Conservation (phyloP, 2,113 vertebrate species). For the Toxotes chatareus region DNA sequence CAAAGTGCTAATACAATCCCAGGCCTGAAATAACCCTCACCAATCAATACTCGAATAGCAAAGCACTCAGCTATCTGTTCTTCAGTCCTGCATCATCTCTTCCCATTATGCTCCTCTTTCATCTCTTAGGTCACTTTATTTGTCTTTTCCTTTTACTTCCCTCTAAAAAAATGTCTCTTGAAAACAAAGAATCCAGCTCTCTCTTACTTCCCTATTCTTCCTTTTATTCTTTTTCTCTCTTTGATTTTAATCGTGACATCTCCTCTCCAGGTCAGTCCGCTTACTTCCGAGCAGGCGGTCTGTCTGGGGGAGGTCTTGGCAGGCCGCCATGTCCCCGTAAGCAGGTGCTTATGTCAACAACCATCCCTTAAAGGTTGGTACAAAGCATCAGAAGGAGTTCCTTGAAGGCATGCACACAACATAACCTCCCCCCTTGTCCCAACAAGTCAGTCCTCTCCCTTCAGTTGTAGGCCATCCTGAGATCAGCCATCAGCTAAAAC, state of each 20-base stretch:
- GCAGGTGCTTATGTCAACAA: conserved; percentile 60
- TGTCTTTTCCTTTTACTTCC: conserved; percentile 5
- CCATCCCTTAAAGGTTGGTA: conserved; percentile 37
- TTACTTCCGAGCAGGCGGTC: neutral
- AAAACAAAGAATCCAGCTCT: neutral
- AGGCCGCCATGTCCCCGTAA: conserved; percentile 23
- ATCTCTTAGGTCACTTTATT: conserved; percentile 1
- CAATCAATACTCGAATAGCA: conserved; percentile 71
- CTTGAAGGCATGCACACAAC: conserved; percentile 26
- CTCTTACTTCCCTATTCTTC: conserved; percentile 1
- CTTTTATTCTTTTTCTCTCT: conserved; percentile 8
- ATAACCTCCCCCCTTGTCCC: conserved; percentile 35
- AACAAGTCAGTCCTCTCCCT: conserved; percentile 5
- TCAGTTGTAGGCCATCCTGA: conserved; percentile 17
- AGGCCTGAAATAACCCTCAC: conserved; percentile 61
- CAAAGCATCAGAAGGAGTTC: conserved; percentile 23
- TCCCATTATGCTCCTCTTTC: conserved; percentile 17
- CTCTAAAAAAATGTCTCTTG: neutral
- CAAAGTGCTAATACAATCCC: conserved; percentile 68
- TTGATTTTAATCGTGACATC: conserved; percentile 20
- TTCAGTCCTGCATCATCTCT: conserved; percentile 11
- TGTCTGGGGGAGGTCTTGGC: conserved; percentile 34
- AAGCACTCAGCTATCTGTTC: conserved; percentile 49
- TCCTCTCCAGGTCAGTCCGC: conserved; percentile 14
- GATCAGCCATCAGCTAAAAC: neutral